Conservation (phyloP, 2,113 vertebrate species). For the Aspiorhynchus laticeps region DNA sequence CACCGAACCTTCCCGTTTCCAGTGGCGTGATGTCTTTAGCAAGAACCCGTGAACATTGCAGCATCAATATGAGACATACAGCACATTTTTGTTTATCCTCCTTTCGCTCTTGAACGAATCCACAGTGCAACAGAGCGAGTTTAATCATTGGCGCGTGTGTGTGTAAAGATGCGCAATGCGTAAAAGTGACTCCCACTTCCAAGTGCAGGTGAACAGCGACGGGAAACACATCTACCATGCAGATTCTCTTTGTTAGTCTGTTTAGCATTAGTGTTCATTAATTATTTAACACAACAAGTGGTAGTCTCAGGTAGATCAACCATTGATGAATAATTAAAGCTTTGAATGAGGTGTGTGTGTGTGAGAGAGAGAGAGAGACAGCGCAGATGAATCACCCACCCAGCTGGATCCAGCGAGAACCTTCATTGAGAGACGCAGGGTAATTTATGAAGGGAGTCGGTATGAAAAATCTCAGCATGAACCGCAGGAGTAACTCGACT, state of each 20-base stretch:
- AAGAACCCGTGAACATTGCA: constrained; percentile 1
- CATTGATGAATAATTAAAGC: constrained; percentile 48
- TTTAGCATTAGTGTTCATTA: constrained; percentile 30
- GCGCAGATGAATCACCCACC: constrained; percentile 1
- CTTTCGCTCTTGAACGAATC: not conserved
- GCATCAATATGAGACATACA: not conserved
- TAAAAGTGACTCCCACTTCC: constrained; percentile 1
- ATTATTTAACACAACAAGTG: constrained; percentile 53
- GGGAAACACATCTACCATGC: not conserved
- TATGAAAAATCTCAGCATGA: not conserved
- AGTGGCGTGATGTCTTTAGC: not conserved
- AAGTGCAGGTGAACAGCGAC: not conserved
- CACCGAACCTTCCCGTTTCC: not conserved
- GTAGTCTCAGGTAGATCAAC: constrained; percentile 35
- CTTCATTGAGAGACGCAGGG: constrained; percentile 9
- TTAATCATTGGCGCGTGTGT: not conserved
- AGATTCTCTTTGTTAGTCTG: constrained; percentile 3
- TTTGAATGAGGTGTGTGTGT: not conserved
- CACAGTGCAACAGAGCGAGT: not conserved
- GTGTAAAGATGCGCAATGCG: constrained; percentile 24
- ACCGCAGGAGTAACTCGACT: not conserved
- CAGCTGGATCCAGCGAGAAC: constrained; percentile 3
- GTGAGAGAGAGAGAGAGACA: not conserved
- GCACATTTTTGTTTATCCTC: not conserved
- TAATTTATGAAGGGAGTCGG: not conserved